phyloP scores from a whole-genome alignment of 2,888 invertebrate genomes.

The Periphyllus acericola region DNA sequence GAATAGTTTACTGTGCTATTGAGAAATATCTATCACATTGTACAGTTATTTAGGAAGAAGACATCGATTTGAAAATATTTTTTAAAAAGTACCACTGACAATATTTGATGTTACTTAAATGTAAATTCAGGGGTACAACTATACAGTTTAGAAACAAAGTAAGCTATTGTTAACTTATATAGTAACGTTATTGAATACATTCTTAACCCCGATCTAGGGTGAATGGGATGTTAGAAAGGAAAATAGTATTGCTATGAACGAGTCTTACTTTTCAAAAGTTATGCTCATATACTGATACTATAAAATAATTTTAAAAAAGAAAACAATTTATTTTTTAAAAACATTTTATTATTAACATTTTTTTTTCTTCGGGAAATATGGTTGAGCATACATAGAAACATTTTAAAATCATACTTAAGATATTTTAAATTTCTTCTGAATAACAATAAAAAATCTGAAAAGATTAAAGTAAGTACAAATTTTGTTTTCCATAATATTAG shows the following conservation, averaged over 20 bases:
- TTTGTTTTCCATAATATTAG: conserved; percentile 27
- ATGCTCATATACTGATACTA: too few relatives aligned
- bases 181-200: too few relatives aligned
- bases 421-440: conserved; percentile 16
- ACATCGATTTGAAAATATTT: too few relatives aligned
- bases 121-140: too few relatives aligned
- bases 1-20: not conserved
- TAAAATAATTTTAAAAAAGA: conserved; percentile 16
- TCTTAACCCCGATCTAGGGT: too few relatives aligned
- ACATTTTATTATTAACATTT: conserved; percentile 44
- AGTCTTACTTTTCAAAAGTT: too few relatives aligned
- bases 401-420: conserved; percentile 25
- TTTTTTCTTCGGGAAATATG: conserved; percentile 25
- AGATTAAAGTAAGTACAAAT: conserved; percentile 51
- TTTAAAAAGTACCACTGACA: too few relatives aligned
- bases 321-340: conserved; percentile 26
- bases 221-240: too few relatives aligned
- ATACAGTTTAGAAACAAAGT: too few relatives aligned
- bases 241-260: too few relatives aligned
- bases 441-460: conserved; percentile 34
- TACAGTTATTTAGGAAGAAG: not conserved
- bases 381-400: conserved; percentile 49
- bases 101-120: too few relatives aligned
- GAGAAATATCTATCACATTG: not conserved
- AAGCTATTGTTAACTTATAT: too few relatives aligned